Base-by-base conservation (phyloP, 2,797 vertebrate genomes). In the Merluccius polli region DNA sequence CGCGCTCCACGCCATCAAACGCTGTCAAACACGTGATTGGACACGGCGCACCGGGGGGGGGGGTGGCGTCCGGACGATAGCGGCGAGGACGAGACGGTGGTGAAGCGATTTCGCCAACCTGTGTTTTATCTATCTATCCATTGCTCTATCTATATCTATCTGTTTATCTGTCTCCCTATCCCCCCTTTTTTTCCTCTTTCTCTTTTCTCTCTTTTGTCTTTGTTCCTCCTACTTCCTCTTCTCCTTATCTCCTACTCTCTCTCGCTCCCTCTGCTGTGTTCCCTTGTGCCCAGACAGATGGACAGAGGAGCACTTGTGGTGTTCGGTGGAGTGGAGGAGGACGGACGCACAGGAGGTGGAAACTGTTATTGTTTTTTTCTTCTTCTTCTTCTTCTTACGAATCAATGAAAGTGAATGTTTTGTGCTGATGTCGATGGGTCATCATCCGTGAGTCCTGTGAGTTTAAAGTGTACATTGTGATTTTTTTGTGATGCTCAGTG, bases 361-460 rank as follows among this genome's bases (percentile, higher is more conserved):
- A 8, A 27, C 16, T 41, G 74, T 73, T 74, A 33, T 73, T 16
- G 80, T 75, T 41, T 70, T 69, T 71, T 70, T 82, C 73, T 27
- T 63, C 27, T 79, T 29, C 80, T 78, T 82, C 83, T 70, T 76
- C 77, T 76, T 78, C 71, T 36, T 68, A 6, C 77, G 71, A 65
- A 75, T 33, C 65, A 31, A 35, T 75, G 71, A 70, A 82, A 70
- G 70, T 78, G 70, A 78, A 78, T 79, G 76, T 87, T n/a, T 73
- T 74, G 72, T 13, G 69, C 71, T 59, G 76, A 74, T 48, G 81
- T 86, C 16, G 30, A 77, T 13, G 73, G 74, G 79, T 77, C 76
- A 82, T 44, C 24, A 10, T 27, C 52, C n/a, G 24, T 65, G 59
- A 65, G 59, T 65, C 59, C 48, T 1, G 75, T 5, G 44, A 80